Evolutionary conservation across 1,140 invertebrate genomes (phyloP), one percentile per base, ranked within the genome.

Genomic region (Planococcus citri): DNA sequence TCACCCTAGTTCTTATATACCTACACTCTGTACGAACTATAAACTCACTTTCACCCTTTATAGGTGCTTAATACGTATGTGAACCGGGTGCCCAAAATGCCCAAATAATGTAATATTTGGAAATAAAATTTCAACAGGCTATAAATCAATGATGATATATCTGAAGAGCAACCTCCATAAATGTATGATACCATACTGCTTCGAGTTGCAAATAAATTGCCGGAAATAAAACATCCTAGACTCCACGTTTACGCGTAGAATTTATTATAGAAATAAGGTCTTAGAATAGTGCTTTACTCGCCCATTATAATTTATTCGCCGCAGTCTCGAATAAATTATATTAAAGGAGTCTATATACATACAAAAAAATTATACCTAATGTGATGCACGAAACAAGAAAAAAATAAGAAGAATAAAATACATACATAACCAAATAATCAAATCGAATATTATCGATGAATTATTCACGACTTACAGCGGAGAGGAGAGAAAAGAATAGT

Each of bases 241-340:
- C 6, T 20, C n/a, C n/a, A 51, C 41, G 41, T 51, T 51, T 51
- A 17, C 41, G 10, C 41, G 41, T 20, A 9, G 41, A 51, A 51
- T 51, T 51, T 51, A 51, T 51, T 51, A n/a, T 51, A 51, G 12
- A 51, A 51, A 51, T 51, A 51, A 51, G 41, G 41, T 51, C 41
- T 20, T 20, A 51, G 41, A 51, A 51, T 51, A 51, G 41, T 20
- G 41, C 41, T 20, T 51, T 51, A 51, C 17, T 51, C 41, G 12
- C n/a, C n/a, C n/a, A 51, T 51, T 51, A 51, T 51, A 17, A 51
- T 20, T 17, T 51, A 51, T 51, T 51, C 41, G 12, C 41, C 10
- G 10, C 41, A 14, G 41, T 9, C 6, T 20, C 12, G n/a, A 51
- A 17, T 17, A 14, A 14, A 20, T 51, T 51, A 51, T 20, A 20